Evolutionary conservation across 2,113 vertebrate genomes (phyloP).

Genomic region (Rhagologus leucostigma): DNA sequence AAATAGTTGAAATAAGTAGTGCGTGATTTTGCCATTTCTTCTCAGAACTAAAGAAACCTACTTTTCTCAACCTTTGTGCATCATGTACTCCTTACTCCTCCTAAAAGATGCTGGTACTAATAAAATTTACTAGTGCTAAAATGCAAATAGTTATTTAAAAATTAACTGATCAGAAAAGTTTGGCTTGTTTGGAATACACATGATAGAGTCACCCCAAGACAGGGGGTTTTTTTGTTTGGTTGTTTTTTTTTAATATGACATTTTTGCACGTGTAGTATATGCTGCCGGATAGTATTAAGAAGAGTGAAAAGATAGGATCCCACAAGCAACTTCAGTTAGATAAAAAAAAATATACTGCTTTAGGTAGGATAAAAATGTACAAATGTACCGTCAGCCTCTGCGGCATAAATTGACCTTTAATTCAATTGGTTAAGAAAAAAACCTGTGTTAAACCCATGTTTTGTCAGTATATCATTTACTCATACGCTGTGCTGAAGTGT

Average conservation of each 20-base stretch:
- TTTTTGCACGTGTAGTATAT: background rate
- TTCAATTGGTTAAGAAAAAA: background rate
- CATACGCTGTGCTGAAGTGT: background rate
- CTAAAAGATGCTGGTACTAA: background rate
- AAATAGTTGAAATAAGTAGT: background rate
- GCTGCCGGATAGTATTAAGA: background rate
- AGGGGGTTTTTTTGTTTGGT: fast-evolving
- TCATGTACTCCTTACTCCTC: background rate
- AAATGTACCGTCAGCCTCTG: background rate
- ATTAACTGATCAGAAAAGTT: background rate
- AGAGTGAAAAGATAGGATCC: background rate
- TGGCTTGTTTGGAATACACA: too few species aligned
- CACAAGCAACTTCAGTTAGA: background rate
- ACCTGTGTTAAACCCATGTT: background rate
- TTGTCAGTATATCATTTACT: background rate
- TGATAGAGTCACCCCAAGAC: too few species aligned
- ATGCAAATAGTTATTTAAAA: background rate
- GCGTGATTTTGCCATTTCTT: background rate
- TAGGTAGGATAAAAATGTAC: background rate
- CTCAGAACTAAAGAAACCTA: background rate
- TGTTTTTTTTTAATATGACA: background rate
- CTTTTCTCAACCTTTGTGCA: background rate
- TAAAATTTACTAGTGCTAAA: background rate
- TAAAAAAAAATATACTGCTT: background rate
- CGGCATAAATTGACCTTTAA: background rate